Percentiles rank a stretch among this genome's conserved stretches.
Conservation (phyloP, 2,797 vertebrate species). For the Sebastes paucispinis region DNA sequence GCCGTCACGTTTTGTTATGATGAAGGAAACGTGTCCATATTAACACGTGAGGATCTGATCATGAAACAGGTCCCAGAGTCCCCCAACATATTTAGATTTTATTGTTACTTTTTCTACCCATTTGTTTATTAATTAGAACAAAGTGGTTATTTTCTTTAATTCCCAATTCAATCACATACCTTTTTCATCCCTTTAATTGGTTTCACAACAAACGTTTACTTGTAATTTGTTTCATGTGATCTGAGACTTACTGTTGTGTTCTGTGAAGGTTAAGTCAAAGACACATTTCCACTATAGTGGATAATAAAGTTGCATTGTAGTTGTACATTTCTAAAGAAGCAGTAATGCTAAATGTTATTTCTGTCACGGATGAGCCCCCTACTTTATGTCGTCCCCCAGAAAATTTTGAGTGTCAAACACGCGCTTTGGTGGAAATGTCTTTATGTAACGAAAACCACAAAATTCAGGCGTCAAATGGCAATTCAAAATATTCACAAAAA, state of each 20-base stretch:
- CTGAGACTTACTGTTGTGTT: not conserved
- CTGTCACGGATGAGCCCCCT: no score
- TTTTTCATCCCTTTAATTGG: not conserved
- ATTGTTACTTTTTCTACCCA: no score
- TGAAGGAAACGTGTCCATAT: not conserved
- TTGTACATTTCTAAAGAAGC: not conserved
- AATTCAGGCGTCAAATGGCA: no score
- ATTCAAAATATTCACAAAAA: no score
- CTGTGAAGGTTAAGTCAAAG: not conserved
- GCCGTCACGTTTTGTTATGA: not conserved
- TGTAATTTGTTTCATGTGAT: not conserved
- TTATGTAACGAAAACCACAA: no score
- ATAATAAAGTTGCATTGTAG: not conserved
- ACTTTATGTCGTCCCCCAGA: no score
- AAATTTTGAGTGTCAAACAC: no score
- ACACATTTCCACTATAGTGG: not conserved
- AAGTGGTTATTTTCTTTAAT: not conserved
- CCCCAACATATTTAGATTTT: not conserved
- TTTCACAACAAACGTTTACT: not conserved
- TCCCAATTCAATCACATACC: not conserved
- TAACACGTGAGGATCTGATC: not conserved
- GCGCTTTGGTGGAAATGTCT: no score
- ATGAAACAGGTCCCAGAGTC: not conserved
- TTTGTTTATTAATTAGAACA: not conserved
- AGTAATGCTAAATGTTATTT: not conserved